A percentile compares a stretch with the other conserved stretches of the same genome.
These are phyloP conservation scores for Ceratosolen solmsi DNA, from an alignment of 1,140 invertebrate genomes.

Conservation along the genomic window DNA sequence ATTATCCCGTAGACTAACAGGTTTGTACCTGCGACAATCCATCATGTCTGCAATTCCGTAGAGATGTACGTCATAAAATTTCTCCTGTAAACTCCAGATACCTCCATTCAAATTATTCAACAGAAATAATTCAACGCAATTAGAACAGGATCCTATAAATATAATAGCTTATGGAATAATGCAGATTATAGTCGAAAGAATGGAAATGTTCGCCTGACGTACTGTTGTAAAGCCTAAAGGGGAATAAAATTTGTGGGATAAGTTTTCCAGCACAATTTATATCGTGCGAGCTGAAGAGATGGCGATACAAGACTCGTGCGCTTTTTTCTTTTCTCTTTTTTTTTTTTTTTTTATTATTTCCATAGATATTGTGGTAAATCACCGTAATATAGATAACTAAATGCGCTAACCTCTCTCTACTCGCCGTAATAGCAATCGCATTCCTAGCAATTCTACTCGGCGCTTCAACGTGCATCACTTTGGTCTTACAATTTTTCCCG, in stretches of 20 bases:
- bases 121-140: too few species aligned
- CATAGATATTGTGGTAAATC: conserved; percentile 7
- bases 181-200: neutral
- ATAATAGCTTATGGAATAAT: neutral
- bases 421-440: too few species aligned
- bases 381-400: neutral
- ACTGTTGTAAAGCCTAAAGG: neutral
- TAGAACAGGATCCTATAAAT: neutral
- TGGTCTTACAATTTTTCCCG: too few species aligned
- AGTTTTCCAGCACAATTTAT: neutral
- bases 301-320: neutral
- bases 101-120: too few species aligned
- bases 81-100: too few species aligned
- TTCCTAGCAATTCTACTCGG: too few species aligned
- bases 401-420: neutral
- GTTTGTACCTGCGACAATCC: too few species aligned
- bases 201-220: neutral
- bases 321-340: conserved; percentile 10
- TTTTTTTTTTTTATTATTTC: too few species aligned
- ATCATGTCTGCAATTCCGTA: too few species aligned
- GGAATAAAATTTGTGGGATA: neutral
- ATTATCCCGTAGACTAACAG: too few species aligned
- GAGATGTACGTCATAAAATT: too few species aligned
- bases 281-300: neutral
- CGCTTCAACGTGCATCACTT: neutral